A percentile compares a stretch with the other conserved stretches of the same genome.
phyloP scores from a whole-genome alignment of 30 jellyfish, hydroid and myxozoan species.

The Rhopilema esculentum region DNA sequence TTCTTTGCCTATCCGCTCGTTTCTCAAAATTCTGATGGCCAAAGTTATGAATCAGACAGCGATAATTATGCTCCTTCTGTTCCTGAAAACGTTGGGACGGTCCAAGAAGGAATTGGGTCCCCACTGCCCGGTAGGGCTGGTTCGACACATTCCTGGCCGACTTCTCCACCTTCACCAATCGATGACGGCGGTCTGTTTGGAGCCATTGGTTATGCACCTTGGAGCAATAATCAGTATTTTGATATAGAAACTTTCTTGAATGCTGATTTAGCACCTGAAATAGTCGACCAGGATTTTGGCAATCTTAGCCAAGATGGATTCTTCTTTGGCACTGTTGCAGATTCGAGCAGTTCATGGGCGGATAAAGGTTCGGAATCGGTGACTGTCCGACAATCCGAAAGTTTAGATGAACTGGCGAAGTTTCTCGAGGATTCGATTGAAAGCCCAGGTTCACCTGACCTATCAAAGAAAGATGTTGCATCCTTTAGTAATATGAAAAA shows the following conservation, averaged over 20 bases:
- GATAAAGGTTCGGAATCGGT: not conserved
- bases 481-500: not conserved
- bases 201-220: conserved; percentile 71
- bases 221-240: conserved; percentile 44
- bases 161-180: conserved; percentile 54
- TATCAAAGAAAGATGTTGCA: not conserved
- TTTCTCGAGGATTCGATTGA: conserved; percentile 20
- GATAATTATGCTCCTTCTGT: not conserved
- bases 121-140: conserved; percentile 9
- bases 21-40: conserved; percentile 20
- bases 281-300: not conserved
- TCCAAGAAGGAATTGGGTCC: conserved; percentile 15
- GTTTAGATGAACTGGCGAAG: conserved; percentile 12
- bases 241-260: conserved; percentile 65
- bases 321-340: conserved; percentile 10
- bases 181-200: conserved; percentile 74
- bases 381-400: conserved; percentile 33
- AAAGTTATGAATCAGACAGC: conserved; percentile 20
- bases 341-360: not conserved
- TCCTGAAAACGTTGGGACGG: not conserved
- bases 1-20: conserved; percentile 60
- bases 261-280: conserved; percentile 29
- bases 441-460: conserved; percentile 10
- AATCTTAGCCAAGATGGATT: conserved; percentile 5
- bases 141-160: conserved; percentile 34